Base-by-base conservation (phyloP, 2,888 invertebrate species). In the Cosmorhoe ocellata region DNA sequence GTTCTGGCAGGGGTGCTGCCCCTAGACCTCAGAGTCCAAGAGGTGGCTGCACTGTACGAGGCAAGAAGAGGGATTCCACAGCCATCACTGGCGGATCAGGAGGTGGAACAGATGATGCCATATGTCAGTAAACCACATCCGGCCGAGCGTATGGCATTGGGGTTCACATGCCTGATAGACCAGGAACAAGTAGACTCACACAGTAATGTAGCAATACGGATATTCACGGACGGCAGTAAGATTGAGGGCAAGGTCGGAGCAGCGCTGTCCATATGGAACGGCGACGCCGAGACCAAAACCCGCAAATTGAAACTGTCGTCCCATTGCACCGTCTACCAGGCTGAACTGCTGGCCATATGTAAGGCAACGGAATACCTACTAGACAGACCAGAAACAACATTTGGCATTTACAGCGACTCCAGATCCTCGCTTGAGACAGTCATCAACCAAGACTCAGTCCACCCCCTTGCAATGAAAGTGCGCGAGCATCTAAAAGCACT, bases 171-270 rank as follows among this genome's bases (percentile, higher is more conserved):
- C 44, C 28, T 57, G 48, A 22, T 2, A 4, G 32, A 53, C 48
- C 13, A 33, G 4, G 27, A 27, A 1, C 26, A 22, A 5, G 24
- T 34, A 3, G 11, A 46, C 1, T n/a, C 6, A 0, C 12, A 22
- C 12, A 37, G 10, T 7, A 0, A 12, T 0, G 38, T 0, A 32
- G 10, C 1, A 32, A n/a, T 46, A 0, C 9, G 27, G 0, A 58
- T 58, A 0, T 58, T 22, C 18, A 56, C 46, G 0, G 56, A 56
- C 7, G 46, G 43, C 24, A 45, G 45, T 24, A 54, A 50, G 24
- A 24, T 51, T 13, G 51, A 48, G 10, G 50, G 39, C 1, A 27
- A 39, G 7, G 50, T 50, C 1, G 50, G 50, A 24, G 50, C 50
- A 1, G 34, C 50, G 5, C 7, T 40, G 24, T 30, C 44, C n/a